Evolutionary conservation across 2,888 invertebrate genomes (phyloP), one percentile per base, ranked within the genome.

Genomic region (Smittia aterrima): DNA sequence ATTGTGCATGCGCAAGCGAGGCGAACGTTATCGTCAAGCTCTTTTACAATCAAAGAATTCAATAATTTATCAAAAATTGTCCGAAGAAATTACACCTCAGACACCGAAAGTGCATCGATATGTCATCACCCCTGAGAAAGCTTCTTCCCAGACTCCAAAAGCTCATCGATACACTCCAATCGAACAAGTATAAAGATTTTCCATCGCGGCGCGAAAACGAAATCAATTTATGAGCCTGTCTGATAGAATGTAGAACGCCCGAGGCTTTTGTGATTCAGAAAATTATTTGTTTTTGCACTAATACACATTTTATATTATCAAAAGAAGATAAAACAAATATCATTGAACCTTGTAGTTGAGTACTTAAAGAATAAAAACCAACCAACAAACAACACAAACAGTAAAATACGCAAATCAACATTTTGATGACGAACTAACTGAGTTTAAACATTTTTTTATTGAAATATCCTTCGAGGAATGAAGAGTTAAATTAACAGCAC

Each of bases 61-160:
- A 38, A 85, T 92, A 75, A 90, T 92, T 20, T 92, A 92, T 82
- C 90, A 90, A 79, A 91, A 91, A 77, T 83, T 92, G 74, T 90
- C 91, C 11, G 92, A 92, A 81, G 92, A 92, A 77, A 87, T 91
- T 20, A 88, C 89, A 66, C 88, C 89, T 2, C 84, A 87, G 79
- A 88, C 89, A 78, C 90, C 91, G 67, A 91, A 88, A 80, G 84
- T 88, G 76, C 88, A 85, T 82, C 87, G 88, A 81, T 89, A 88
- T 58, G 58, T 58, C 13, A 22, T 58, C 81, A 83, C 85, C 78
- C 87, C 87, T 25, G 86, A 85, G 78, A 81, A 83, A 80, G 83
- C 18, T 7, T 88, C 89, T 66, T 88, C 89, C 2, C 84, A 87
- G 79, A 88, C 89, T 78, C 90, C 91, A 67, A 91, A 88, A 80